Conservation (phyloP, 2,888 invertebrate species). For the Pheosia tremula region DNA sequence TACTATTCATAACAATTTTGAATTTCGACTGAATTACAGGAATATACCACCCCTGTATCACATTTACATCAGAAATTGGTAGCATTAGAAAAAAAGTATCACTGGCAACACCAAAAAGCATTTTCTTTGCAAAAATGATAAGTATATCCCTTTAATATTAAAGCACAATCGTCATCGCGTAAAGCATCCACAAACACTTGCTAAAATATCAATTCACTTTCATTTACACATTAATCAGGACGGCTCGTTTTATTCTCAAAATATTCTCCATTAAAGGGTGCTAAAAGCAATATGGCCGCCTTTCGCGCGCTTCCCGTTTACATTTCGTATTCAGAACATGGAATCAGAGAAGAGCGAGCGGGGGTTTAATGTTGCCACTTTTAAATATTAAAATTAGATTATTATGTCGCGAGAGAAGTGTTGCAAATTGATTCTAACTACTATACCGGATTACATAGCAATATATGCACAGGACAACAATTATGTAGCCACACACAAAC, state of each 20-base stretch:
- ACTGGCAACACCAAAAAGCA: too few relatives aligned
- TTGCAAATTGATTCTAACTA: slow-evolving; percentile 61
- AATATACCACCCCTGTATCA: neutral
- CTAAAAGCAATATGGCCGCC: slow-evolving; percentile 78
- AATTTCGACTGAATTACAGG: too few relatives aligned
- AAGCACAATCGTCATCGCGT: slow-evolving; percentile 44
- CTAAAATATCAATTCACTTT: slow-evolving; percentile 70
- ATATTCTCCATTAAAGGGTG: slow-evolving; percentile 75
- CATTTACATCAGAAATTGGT: too few relatives aligned
- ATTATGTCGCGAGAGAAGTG: slow-evolving; percentile 64
- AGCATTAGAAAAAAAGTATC: too few relatives aligned
- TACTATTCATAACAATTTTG: too few relatives aligned
- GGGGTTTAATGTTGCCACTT: slow-evolving; percentile 71
- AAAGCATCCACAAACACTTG: slow-evolving; percentile 56
- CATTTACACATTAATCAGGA: slow-evolving; percentile 74
- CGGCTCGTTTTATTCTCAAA: slow-evolving; percentile 62
- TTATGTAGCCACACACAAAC: too few relatives aligned
- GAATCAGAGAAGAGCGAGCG: slow-evolving; percentile 63
- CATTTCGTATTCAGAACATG: slow-evolving; percentile 77
- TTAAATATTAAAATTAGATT: slow-evolving; percentile 80
- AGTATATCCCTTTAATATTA: slow-evolving; percentile 47
- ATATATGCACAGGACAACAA: too few relatives aligned
- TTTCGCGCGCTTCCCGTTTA: slow-evolving; percentile 62
- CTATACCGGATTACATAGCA: too few relatives aligned
- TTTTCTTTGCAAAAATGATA: slow-evolving; percentile 11